These are phyloP conservation scores for Apogon talboti DNA, from an alignment of 2,797 vertebrate genomes.

Conservation along the genomic window DNA sequence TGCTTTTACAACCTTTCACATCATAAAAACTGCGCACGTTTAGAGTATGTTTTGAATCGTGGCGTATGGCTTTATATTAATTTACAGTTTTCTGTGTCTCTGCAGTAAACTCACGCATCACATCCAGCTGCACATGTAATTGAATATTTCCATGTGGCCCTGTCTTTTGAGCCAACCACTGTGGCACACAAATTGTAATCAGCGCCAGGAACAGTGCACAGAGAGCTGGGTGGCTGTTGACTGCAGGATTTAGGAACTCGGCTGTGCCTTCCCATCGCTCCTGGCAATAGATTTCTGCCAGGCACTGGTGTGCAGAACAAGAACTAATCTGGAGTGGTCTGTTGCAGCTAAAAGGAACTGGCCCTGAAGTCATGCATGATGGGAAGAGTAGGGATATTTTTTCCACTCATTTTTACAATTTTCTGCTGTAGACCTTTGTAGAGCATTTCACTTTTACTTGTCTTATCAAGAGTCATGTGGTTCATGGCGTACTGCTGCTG, in stretches of 20 bases:
- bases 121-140: constrained; percentile 47
- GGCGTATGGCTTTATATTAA: constrained; percentile 15
- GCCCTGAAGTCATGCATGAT: constrained; percentile 57
- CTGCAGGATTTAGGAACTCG: constrained; percentile 67
- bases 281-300: constrained; percentile 65
- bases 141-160: constrained; percentile 62
- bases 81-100: constrained; percentile 20
- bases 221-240: constrained; percentile 65
- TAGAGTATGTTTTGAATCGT: constrained; percentile 9
- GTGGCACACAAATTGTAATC: constrained; percentile 69
- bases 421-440: constrained; percentile 26
- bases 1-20: constrained; percentile 17
- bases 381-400: constrained; percentile 49
- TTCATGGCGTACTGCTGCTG: constrained; percentile 2
- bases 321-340: constrained; percentile 76
- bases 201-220: constrained; percentile 60
- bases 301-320: constrained; percentile 70
- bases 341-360: constrained; percentile 60
- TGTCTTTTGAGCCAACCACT: constrained; percentile 47
- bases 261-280: constrained; percentile 62
- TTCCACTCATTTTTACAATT: constrained; percentile 33
- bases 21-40: constrained; percentile 12
- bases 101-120: constrained; percentile 14
- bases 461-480: constrained; percentile 4
- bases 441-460: constrained; percentile 18